Conservation (phyloP, 2,113 vertebrate genomes). For the Poeciliopsis occidentalis region DNA sequence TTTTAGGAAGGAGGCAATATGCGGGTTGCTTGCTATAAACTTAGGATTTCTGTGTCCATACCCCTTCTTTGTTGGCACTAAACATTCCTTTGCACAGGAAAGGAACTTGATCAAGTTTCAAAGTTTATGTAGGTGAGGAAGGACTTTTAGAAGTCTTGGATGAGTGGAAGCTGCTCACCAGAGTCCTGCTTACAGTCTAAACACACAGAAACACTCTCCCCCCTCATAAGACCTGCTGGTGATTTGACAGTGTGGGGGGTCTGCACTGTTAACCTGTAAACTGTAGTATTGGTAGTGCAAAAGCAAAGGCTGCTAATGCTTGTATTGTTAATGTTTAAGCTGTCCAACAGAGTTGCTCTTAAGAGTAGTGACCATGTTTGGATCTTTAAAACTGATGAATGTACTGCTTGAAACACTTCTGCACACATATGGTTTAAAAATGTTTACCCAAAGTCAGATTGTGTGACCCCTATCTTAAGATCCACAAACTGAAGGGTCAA, state of each 20-base stretch:
- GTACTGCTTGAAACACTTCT: too few relatives aligned
- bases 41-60: too few relatives aligned
- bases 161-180: constrained; percentile 65
- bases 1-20: too few relatives aligned
- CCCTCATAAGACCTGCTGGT: constrained; percentile 34
- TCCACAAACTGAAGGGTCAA: constrained; percentile 57
- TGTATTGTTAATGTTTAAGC: background rate
- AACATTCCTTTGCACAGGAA: background rate
- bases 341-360: too few relatives aligned
- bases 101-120: constrained; percentile 5
- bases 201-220: constrained; percentile 52
- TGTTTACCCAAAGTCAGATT: constrained; percentile 26
- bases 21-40: too few relatives aligned
- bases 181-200: constrained; percentile 55
- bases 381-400: too few relatives aligned
- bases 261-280: constrained; percentile 17
- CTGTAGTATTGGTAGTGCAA: constrained; percentile 23
- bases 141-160: constrained; percentile 33
- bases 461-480: constrained; percentile 43
- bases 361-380: too few relatives aligned
- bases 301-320: constrained; percentile 13
- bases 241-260: constrained; percentile 22
- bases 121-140: constrained; percentile 30
- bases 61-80: background rate
- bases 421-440: background rate